A percentile compares a stretch with the other conserved stretches of the same genome.
Conservation (phyloP, 2,888 invertebrate genomes). For the Linyphia triangularis region DNA sequence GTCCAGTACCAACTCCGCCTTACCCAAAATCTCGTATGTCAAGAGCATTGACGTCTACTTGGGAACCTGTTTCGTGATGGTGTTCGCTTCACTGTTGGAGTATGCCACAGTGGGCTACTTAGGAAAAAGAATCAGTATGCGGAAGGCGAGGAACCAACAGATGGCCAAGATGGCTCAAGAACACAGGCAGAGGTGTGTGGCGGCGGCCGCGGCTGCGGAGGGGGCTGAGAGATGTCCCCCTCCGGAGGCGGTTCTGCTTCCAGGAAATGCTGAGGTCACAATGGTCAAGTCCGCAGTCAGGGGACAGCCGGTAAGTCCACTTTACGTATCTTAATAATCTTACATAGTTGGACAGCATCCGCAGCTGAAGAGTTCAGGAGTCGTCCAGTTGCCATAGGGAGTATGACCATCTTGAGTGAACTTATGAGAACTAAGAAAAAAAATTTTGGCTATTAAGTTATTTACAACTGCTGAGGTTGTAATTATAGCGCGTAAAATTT, state of each 20-base stretch:
- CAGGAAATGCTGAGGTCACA: slow-evolving; percentile 72
- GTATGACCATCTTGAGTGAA: too few relatives aligned
- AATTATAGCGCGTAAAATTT: too few relatives aligned
- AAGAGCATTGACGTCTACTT: slow-evolving; percentile 80
- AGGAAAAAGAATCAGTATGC: slow-evolving; percentile 77
- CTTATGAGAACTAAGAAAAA: too few relatives aligned
- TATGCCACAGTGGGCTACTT: slow-evolving; percentile 77
- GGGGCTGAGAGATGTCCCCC: slow-evolving; percentile 72
- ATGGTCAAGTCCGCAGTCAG: slow-evolving; percentile 75
- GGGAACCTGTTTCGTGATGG: slow-evolving; percentile 82
- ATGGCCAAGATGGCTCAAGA: slow-evolving; percentile 77
- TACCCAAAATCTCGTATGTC: slow-evolving; percentile 81
- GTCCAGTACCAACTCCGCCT: slow-evolving; percentile 78
- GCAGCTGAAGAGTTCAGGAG: too few relatives aligned
- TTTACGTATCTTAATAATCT: too few relatives aligned
- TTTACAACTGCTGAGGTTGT: too few relatives aligned
- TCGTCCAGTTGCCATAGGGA: too few relatives aligned
- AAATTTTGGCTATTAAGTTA: too few relatives aligned
- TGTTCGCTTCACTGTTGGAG: slow-evolving; percentile 81
- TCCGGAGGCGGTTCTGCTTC: slow-evolving; percentile 73
- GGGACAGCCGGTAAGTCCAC: slow-evolving; percentile 66
- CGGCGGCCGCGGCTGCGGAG: slow-evolving; percentile 76
- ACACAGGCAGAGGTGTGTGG: slow-evolving; percentile 76
- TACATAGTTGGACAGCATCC: too few relatives aligned
- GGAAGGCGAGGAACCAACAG: slow-evolving; percentile 76